Conservation (phyloP, 2,113 vertebrate species). For the Marmota flaviventris region DNA sequence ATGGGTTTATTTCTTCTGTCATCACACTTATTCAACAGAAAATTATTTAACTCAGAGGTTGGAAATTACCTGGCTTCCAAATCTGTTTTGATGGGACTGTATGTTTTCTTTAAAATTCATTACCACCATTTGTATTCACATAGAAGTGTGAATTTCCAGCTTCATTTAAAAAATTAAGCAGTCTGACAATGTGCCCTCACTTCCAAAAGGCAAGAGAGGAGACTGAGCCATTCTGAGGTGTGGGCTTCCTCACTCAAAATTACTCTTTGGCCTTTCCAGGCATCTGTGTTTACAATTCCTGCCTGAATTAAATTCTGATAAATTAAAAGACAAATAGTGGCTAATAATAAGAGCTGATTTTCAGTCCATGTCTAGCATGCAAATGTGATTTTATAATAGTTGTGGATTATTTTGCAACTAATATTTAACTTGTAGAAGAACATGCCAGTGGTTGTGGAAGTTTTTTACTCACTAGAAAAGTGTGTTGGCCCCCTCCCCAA, state of each 20-base stretch:
- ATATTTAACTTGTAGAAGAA: slow-evolving; percentile 37
- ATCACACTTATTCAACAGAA: neutral
- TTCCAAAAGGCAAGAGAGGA: neutral
- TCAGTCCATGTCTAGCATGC: neutral
- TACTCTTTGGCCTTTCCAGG: neutral
- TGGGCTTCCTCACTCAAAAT: neutral
- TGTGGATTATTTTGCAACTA: slow-evolving; percentile 45
- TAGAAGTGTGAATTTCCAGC: slow-evolving; percentile 29
- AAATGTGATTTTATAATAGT: slow-evolving; percentile 48
- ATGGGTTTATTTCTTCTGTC: neutral
- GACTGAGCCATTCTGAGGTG: neutral
- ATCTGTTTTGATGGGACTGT: slow-evolving; percentile 17
- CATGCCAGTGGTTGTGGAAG: neutral
- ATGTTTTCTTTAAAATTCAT: slow-evolving; percentile 31
- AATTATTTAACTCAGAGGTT: neutral
- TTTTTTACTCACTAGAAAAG: slow-evolving; percentile 26
- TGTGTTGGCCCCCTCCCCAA: neutral
- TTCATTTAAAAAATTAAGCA: slow-evolving; percentile 33
- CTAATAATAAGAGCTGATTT: slow-evolving; percentile 33
- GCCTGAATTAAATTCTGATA: slow-evolving; percentile 46
- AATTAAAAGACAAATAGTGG: slow-evolving; percentile 42
- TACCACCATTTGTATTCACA: slow-evolving; percentile 35
- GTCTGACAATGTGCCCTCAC: neutral
- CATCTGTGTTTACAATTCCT: slow-evolving; percentile 42
- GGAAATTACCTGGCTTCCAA: slow-evolving; percentile 42